These are phyloP conservation scores for Chaunax sp. DNA, from an alignment of 2,797 vertebrate genomes.

Conservation along the genomic window DNA sequence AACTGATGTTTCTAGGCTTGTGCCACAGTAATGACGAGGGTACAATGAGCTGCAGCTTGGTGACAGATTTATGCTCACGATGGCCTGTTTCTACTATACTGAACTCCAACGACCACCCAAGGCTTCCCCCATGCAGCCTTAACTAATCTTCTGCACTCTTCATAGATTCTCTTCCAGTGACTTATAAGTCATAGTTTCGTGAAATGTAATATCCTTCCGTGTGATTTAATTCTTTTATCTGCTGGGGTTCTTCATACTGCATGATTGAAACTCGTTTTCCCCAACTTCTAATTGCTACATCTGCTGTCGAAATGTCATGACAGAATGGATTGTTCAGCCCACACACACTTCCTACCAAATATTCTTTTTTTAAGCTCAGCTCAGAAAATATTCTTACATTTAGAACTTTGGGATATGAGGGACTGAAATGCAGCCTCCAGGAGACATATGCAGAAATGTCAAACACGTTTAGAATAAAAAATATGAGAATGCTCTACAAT, in stretches of 20 bases:
- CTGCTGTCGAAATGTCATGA: conserved; percentile 44
- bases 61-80: conserved; percentile 65
- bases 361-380: conserved; percentile 15
- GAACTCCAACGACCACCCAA: conserved; percentile 49
- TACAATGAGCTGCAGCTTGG: conserved; percentile 58
- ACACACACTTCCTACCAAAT: conserved; percentile 28
- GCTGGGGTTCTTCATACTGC: conserved; percentile 4
- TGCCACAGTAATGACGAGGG: conserved; percentile 52
- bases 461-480: too few species aligned
- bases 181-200: conserved; percentile 42
- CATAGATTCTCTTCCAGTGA: conserved; percentile 26
- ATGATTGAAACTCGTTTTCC: conserved; percentile 40
- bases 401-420: conserved; percentile 9
- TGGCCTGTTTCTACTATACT: conserved; percentile 50
- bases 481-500: not conserved
- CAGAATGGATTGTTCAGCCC: conserved; percentile 40
- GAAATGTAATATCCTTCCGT: conserved; percentile 31
- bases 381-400: conserved; percentile 12
- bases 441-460: not conserved
- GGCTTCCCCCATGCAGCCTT: conserved; percentile 41
- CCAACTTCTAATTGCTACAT: conserved; percentile 34
- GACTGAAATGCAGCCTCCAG: not conserved
- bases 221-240: conserved; percentile 52
- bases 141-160: conserved; percentile 49
- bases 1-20: conserved; percentile 63